phyloP scores from a whole-genome alignment of 2,113 vertebrate genomes.

The Turnix velox region DNA sequence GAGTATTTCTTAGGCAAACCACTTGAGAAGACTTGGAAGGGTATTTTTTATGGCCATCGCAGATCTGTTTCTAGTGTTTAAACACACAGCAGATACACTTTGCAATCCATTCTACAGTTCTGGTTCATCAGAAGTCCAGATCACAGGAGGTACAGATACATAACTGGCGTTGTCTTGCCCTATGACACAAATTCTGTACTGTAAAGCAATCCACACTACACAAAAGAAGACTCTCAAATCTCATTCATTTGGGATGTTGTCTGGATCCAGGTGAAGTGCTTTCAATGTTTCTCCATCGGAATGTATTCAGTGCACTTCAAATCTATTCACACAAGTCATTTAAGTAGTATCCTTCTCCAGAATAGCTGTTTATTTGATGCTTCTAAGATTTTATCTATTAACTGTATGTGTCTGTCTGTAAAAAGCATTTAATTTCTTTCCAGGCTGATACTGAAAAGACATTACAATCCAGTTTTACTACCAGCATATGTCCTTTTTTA shows the following conservation, averaged over 20 bases:
- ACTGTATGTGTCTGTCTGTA: neutral
- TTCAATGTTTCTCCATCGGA: neutral
- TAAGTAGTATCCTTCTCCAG: neutral
- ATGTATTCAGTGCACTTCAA: neutral
- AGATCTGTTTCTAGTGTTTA: neutral
- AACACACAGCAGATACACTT: neutral
- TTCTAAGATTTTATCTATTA: neutral
- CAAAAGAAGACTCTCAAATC: neutral
- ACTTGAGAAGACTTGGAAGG: neutral
- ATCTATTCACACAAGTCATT: neutral
- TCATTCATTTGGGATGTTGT: neutral
- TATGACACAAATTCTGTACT: neutral
- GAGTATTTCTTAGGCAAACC: neutral
- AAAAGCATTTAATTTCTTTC: neutral
- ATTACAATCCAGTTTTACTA: neutral
- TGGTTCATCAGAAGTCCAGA: neutral
- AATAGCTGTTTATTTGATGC: neutral
- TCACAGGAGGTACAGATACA: fast-evolving
- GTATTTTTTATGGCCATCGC: fast-evolving
- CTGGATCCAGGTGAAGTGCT: neutral
- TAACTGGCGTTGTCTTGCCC: neutral
- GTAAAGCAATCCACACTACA: neutral
- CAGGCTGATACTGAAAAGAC: neutral
- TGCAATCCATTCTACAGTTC: neutral
- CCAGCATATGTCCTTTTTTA: neutral